Conservation (phyloP, 2,888 invertebrate species). For the Hemithea aestivaria region DNA sequence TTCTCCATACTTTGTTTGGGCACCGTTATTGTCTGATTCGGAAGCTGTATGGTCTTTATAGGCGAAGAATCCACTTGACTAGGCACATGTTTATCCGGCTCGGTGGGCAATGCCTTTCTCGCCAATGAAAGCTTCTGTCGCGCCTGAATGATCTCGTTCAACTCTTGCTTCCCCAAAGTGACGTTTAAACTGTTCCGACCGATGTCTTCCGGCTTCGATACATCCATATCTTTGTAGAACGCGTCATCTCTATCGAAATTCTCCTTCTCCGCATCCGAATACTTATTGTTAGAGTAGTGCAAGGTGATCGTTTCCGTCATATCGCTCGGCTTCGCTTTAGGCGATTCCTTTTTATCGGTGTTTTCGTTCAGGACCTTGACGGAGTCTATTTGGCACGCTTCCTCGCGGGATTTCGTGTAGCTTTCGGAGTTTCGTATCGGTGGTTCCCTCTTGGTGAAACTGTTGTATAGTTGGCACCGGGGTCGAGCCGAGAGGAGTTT, state of each 20-base stretch:
- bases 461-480: constrained; percentile 54
- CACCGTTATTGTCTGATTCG: constrained; percentile 67
- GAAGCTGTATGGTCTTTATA: constrained; percentile 62
- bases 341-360: constrained; percentile 51
- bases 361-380: constrained; percentile 64
- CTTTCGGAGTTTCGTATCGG: constrained; percentile 57
- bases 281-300: constrained; percentile 66
- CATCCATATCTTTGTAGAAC: constrained; percentile 64
- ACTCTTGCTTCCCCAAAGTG: constrained; percentile 66
- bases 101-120: constrained; percentile 59
- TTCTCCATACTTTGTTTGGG: constrained; percentile 67
- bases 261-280: constrained; percentile 66
- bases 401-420: constrained; percentile 64
- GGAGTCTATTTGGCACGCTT: constrained; percentile 62
- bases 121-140: constrained; percentile 67
- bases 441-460: constrained; percentile 51
- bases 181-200: constrained; percentile 60
- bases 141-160: constrained; percentile 72
- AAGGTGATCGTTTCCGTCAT: constrained; percentile 64
- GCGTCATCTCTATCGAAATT: constrained; percentile 67
- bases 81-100: constrained; percentile 46
- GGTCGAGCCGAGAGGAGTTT: constrained; percentile 60
- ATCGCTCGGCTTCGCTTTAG: constrained; percentile 39
- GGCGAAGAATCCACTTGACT: constrained; percentile 49
- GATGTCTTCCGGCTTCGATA: constrained; percentile 48